Evolutionary conservation across 2,113 vertebrate species (phyloP).

Genomic region (Notothenia coriiceps): DNA sequence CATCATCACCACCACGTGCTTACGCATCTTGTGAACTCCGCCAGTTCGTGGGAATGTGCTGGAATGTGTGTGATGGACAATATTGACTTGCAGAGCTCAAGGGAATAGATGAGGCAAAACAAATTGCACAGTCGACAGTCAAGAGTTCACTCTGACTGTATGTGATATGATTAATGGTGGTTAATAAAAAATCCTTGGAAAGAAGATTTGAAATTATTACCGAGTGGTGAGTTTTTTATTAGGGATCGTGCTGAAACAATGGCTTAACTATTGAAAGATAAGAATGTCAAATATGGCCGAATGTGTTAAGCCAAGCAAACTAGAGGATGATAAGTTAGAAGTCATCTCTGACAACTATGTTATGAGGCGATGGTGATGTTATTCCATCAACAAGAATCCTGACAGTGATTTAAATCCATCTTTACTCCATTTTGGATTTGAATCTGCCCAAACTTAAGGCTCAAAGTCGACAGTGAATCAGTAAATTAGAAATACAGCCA

Average conservation of each 20-base stretch:
- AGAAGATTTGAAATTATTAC: slow-evolving; percentile 4
- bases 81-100: slow-evolving; percentile 26
- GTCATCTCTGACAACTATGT: background rate
- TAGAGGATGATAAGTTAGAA: background rate
- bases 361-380: background rate
- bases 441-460: slow-evolving; percentile 25
- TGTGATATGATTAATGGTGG: slow-evolving; percentile 27
- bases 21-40: slow-evolving; percentile 35
- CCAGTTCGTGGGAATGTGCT: slow-evolving; percentile 52
- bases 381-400: slow-evolving; percentile 26
- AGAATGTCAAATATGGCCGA: background rate
- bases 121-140: slow-evolving; percentile 27
- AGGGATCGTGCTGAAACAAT: background rate
- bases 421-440: slow-evolving; percentile 20
- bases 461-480: slow-evolving; percentile 18
- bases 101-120: slow-evolving; percentile 23
- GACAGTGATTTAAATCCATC: slow-evolving; percentile 47
- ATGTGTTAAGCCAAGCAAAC: background rate
- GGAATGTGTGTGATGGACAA: slow-evolving; percentile 51
- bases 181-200: slow-evolving; percentile 6
- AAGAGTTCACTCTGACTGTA: slow-evolving; percentile 20
- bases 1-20: slow-evolving; percentile 33
- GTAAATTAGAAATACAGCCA: slow-evolving; percentile 24
- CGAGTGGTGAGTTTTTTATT: background rate
- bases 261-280: background rate